Percentiles rank a stretch among this genome's conserved stretches.
Evolutionary conservation across 2,888 invertebrate genomes (phyloP).

Genomic region (Oasisia sp.): DNA sequence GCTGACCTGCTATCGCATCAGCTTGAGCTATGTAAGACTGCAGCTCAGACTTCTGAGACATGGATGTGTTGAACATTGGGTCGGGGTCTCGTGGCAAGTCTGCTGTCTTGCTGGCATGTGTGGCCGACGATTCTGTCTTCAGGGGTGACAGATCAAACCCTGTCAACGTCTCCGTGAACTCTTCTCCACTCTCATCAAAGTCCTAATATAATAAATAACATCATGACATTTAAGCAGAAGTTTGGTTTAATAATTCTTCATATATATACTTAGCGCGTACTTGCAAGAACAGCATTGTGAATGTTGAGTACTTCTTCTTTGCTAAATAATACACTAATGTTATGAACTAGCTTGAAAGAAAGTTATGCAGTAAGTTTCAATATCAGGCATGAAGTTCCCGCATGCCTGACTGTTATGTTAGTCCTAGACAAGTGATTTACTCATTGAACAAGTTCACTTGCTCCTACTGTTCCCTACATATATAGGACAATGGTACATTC

Average conservation of each 20-base stretch:
- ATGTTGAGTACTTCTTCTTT: not conserved
- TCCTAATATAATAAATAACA: not conserved
- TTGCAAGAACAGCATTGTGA: not conserved
- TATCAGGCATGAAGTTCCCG: no score
- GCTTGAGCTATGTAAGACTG: not conserved
- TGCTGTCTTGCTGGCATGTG: conserved; percentile 12
- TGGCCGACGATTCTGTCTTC: not conserved
- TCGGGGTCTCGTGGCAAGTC: conserved; percentile 6
- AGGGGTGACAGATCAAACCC: not conserved
- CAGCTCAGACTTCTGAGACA: not conserved
- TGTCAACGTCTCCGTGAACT: not conserved
- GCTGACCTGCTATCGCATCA: not conserved
- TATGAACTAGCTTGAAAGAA: not conserved
- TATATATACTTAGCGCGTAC: not conserved
- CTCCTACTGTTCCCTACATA: no score
- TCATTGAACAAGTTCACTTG: no score
- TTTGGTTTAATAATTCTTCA: not conserved
- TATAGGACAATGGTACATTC: no score
- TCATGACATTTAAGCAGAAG: not conserved
- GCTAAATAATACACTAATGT: not conserved
- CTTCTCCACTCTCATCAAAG: not conserved
- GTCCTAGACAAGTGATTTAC: no score
- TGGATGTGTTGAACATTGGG: not conserved
- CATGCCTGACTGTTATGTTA: no score
- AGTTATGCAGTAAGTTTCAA: no score